Evolutionary conservation across 2,888 invertebrate genomes (phyloP), one percentile per base, ranked within the genome.

Genomic region (Dysmachus trigonus): DNA sequence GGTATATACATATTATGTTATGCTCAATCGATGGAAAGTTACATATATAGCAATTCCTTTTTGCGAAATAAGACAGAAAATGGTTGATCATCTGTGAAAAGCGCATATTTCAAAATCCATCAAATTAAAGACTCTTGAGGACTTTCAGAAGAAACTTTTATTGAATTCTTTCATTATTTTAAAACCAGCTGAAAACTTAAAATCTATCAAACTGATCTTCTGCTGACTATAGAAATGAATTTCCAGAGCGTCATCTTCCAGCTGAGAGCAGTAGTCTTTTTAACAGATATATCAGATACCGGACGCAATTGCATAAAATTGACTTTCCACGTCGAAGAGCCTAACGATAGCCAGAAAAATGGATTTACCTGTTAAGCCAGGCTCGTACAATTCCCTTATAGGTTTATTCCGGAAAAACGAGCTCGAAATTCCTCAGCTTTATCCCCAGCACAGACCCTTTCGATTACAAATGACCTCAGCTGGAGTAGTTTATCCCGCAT

Each of bases 401-500:
- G 77, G 77, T 30, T 31, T 53, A 31, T 86, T 77, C 86, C 84
- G 35, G 31, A 77, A 86, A 83, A 86, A 86, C 31, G 83, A 76
- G 27, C 86, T 85, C 33, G 33, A 86, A 86, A 86, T 85, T 85
- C 51, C 33, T 85, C 7, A 31, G 81, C 71, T 79, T 85, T 85
- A 86, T 86, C 79, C 84, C 71, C n/a, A n/a, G 33, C 33, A 73
- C 86, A 85, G 2, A 85, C 85, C 27, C 53, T 41, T 79, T 86
- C 86, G 85, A 85, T 86, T 77, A 35, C 81, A 85, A 85, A 73
- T 81, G 85, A 85, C 85, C 79, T 10, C 31, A 86, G 62, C 41
- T n/a, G 81, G 30, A 85, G 73, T 71, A 85, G 85, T 33, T 86
- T 84, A 79, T 62, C 85, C 85, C 73, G 86, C 22, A 85, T 86